Conservation (phyloP, 2,888 invertebrate genomes). For the Cryptus viduatorius region DNA sequence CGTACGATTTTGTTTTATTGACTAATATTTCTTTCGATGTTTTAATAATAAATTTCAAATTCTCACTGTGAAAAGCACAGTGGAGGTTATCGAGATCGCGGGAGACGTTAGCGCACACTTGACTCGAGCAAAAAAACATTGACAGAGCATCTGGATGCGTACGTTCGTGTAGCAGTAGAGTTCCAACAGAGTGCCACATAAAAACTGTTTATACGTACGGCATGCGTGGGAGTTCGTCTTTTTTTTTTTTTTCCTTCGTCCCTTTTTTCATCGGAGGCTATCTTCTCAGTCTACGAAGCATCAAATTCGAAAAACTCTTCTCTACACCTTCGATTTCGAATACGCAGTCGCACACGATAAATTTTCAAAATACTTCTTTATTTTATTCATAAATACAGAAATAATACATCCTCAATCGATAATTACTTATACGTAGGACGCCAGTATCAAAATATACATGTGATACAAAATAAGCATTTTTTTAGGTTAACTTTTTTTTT, state of each 20-base stretch:
- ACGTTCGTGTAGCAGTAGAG: constrained; percentile 29
- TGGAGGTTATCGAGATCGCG: constrained; percentile 16
- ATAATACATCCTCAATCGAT: constrained; percentile 24
- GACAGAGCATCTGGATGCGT: constrained; percentile 72
- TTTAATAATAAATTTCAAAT: background rate
- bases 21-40: background rate
- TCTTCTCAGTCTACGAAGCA: background rate
- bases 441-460: constrained; percentile 30
- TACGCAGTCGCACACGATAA: background rate
- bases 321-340: background rate
- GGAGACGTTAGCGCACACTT: constrained; percentile 65
- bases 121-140: constrained; percentile 60
- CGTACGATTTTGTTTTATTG: background rate
- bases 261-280: background rate
- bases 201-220: constrained; percentile 72
- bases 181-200: constrained; percentile 51
- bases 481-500: background rate
- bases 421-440: constrained; percentile 24
- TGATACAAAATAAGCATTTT: background rate
- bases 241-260: constrained; percentile 29
- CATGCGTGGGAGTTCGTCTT: constrained; percentile 74
- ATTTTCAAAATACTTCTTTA: constrained; percentile 22
- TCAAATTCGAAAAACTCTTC: constrained; percentile 3
- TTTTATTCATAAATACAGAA: constrained; percentile 50
- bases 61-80: background rate